Percentiles rank a stretch among this genome's conserved stretches.
Evolutionary conservation across 35 echinoderm and acorn worm genomes (phyloP).

Genomic region (Nesometra sesokonis): DNA sequence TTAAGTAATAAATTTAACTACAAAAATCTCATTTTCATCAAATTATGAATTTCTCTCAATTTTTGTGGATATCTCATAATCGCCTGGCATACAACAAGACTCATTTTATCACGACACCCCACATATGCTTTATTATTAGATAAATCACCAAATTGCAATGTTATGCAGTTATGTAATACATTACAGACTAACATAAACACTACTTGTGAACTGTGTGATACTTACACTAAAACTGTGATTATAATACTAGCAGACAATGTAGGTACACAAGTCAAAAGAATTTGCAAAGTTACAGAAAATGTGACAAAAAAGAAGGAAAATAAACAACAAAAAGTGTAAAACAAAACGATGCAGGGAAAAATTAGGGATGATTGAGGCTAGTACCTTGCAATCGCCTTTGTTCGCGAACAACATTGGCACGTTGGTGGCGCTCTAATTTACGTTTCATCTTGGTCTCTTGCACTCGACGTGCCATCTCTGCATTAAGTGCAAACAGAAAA

Average conservation of each 20-base stretch:
- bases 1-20: no score
- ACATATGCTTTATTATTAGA: no score
- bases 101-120: no score
- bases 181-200: no score
- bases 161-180: no score
- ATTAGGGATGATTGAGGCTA: neutral
- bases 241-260: neutral
- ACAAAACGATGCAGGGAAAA: neutral
- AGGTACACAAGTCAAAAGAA: neutral
- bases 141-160: no score
- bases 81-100: no score
- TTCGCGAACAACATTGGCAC: conserved; percentile 44
- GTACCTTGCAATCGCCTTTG: conserved; percentile 75
- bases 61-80: no score
- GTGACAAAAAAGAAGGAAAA: neutral
- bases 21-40: no score
- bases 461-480: conserved; percentile 84
- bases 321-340: neutral
- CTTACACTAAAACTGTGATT: no score
- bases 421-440: conserved; percentile 76
- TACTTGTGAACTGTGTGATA: no score
- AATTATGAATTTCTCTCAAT: no score
- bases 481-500: conserved; percentile 2
- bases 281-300: neutral
- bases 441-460: conserved; percentile 73